A percentile compares a stretch with the other conserved stretches of the same genome.
phyloP scores from a whole-genome alignment of 2,888 invertebrate species.

The Brachycybe producta region DNA sequence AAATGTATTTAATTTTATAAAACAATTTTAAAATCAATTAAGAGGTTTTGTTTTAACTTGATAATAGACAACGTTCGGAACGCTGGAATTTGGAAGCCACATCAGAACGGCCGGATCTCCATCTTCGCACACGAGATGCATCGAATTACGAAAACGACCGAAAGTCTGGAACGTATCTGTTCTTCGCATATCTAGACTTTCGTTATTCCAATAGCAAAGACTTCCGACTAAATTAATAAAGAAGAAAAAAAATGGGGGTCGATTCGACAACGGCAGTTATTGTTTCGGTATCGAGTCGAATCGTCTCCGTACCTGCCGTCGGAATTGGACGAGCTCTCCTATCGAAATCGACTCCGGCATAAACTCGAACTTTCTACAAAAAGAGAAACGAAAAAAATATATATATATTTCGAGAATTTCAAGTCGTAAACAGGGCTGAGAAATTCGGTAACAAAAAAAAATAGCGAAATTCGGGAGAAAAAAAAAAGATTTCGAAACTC shows the following conservation, averaged over 20 bases:
- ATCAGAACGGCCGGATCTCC: slow-evolving; percentile 59
- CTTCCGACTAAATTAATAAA: slow-evolving; percentile 50
- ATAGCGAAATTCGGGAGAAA: background rate
- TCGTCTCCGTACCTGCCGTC: slow-evolving; percentile 45
- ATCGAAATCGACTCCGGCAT: slow-evolving; percentile 56
- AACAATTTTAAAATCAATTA: background rate
- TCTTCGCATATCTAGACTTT: slow-evolving; percentile 55
- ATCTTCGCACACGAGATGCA: slow-evolving; percentile 53
- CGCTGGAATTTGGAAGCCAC: slow-evolving; percentile 73
- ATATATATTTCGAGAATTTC: background rate
- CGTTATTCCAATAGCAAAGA: slow-evolving; percentile 57
- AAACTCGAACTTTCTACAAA: slow-evolving; percentile 24
- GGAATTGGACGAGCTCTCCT: slow-evolving; percentile 66
- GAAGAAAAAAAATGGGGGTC: slow-evolving; percentile 7
- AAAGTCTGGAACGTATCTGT: slow-evolving; percentile 67
- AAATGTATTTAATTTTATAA: background rate
- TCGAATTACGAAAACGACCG: slow-evolving; percentile 67
- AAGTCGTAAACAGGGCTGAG: background rate
- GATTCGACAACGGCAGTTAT: background rate
- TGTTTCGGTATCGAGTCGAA: slow-evolving; percentile 12
- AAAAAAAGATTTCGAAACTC: too few relatives aligned
- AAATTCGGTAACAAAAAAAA: background rate
- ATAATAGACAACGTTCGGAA: slow-evolving; percentile 76
- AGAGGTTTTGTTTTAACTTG: slow-evolving; percentile 26
- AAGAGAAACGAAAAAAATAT: slow-evolving; percentile 11